Percentiles rank a stretch among this genome's conserved stretches.
phyloP scores from a whole-genome alignment of 1,140 invertebrate species.

The Drosophila ananassae region DNA sequence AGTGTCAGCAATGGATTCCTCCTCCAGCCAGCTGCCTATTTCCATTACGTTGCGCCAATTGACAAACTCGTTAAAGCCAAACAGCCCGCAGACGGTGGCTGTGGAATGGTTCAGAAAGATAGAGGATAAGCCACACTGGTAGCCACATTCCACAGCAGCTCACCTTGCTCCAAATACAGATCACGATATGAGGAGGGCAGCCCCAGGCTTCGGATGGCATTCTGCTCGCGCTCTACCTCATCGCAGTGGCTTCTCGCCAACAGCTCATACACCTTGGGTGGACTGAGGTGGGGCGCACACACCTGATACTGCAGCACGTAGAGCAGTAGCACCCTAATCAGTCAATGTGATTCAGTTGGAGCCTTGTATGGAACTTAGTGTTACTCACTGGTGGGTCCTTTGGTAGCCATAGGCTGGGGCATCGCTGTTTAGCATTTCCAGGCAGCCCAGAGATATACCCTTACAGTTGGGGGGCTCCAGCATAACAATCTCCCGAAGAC shows the following conservation, averaged over 20 bases:
- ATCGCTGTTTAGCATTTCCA: slow-evolving; percentile 58
- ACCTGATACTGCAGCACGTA: slow-evolving; percentile 72
- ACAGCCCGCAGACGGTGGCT: slow-evolving; percentile 74
- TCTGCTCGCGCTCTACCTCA: slow-evolving; percentile 68
- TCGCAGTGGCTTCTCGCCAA: slow-evolving; percentile 62
- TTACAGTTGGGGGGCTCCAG: slow-evolving; percentile 38
- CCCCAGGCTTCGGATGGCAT: slow-evolving; percentile 66
- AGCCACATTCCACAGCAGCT: slow-evolving; percentile 6
- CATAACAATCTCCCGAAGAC: slow-evolving; percentile 55
- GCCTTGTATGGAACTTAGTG: no score
- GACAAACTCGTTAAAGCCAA: slow-evolving; percentile 75
- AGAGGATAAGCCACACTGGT: slow-evolving; percentile 11
- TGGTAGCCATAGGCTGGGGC: slow-evolving; percentile 68
- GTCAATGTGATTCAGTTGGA: neutral
- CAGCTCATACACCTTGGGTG: slow-evolving; percentile 56
- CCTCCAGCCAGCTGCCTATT: slow-evolving; percentile 67
- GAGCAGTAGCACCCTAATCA: slow-evolving; percentile 62
- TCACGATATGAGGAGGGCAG: slow-evolving; percentile 62
- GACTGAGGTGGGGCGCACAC: slow-evolving; percentile 60
- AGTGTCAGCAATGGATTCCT: slow-evolving; percentile 24
- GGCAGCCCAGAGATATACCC: slow-evolving; percentile 33
- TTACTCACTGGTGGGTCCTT: slow-evolving; percentile 74
- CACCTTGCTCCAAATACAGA: slow-evolving; percentile 77
- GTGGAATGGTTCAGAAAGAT: slow-evolving; percentile 1
- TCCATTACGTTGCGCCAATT: slow-evolving; percentile 76